These are phyloP conservation scores for Hydropotes inermis DNA, from an alignment of 2,113 vertebrate species.

Conservation along the genomic window DNA sequence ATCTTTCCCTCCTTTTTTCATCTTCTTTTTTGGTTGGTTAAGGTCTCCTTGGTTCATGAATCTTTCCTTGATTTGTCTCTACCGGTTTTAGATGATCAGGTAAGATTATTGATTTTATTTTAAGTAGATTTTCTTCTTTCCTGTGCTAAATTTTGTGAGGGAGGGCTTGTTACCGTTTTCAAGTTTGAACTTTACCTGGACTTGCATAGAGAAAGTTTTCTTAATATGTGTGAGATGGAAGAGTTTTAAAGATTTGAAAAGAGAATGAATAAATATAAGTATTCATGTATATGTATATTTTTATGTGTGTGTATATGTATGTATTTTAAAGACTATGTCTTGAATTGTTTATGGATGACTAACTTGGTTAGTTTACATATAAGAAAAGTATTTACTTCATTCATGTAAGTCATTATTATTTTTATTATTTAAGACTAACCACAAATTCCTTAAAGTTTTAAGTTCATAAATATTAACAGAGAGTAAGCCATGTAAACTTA, in stretches of 20 bases:
- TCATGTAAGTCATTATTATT: not conserved
- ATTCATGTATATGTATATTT: not conserved
- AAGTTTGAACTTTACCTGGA: not conserved
- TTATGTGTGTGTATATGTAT: not conserved
- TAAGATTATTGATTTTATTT: constrained; percentile 77
- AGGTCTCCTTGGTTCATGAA: constrained; percentile 96
- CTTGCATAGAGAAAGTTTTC: not conserved
- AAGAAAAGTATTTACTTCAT: not conserved
- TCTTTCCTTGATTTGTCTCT: constrained; percentile 98
- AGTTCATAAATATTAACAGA: not conserved
- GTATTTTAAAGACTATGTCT: not conserved
- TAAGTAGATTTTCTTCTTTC: not conserved
- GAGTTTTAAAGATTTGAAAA: constrained; percentile 24
- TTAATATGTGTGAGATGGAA: not conserved
- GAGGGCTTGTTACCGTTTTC: not conserved
- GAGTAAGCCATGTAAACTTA: not conserved
- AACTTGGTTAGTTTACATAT: not conserved
- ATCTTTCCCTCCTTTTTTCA: constrained; percentile 27
- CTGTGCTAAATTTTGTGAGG: not conserved
- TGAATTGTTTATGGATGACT: not conserved
- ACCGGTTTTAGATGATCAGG: constrained; percentile 92
- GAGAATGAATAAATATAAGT: not conserved
- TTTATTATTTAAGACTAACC: constrained; percentile 26
- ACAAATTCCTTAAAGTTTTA: not conserved
- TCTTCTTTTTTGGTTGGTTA: constrained; percentile 66